Base-by-base conservation (phyloP, 2,888 invertebrate species). In the Hydropsyche betteni region DNA sequence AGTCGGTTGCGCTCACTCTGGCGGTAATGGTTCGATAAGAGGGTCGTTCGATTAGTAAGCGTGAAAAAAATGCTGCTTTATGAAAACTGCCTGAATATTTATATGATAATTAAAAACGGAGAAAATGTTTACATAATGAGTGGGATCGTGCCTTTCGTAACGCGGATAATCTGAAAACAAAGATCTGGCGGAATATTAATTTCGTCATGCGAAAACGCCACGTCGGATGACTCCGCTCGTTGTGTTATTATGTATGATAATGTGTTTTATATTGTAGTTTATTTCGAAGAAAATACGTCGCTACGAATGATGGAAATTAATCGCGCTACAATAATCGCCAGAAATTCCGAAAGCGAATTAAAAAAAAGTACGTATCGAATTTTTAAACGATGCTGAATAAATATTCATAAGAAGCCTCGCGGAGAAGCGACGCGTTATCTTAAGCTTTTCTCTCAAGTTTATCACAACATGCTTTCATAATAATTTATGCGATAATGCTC, bases 391-490 rank as follows among this genome's bases (percentile, higher is more conserved):
- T 2, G 24, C 24, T 2, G 12, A 55, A 61, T 61, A 36, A 64
- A 36, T 36, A 33, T 36, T 64, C 44, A 44, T 36, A 8, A 64
- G 64, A 64, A 12, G 8, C 64, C 36, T 64, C 34, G 34, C 36
- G 36, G 34, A 64, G 34, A 64, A 64, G 64, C 12, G 6, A 64
- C 34, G 34, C 64, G 34, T 64, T 36, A 64, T 64, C 64, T 64
- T 64, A 33, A n/a, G 64, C 64, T 64, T 64, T 64, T 64, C 64
- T 64, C 34, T 64, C 64, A 34, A 64, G 33, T 64, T 58, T 36
- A 64, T 64, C 64, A 64, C 64, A 64, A 64, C 64, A 64, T 64
- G 36, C 64, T n/a, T 34, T 64, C 34, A 64, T 64, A 64, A 64
- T 64, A 64, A 64, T 64, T 64, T 64, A 64, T 34, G 36, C 36